These are phyloP conservation scores for Agonum fuliginosum DNA, from an alignment of 2,888 invertebrate genomes.

Conservation along the genomic window DNA sequence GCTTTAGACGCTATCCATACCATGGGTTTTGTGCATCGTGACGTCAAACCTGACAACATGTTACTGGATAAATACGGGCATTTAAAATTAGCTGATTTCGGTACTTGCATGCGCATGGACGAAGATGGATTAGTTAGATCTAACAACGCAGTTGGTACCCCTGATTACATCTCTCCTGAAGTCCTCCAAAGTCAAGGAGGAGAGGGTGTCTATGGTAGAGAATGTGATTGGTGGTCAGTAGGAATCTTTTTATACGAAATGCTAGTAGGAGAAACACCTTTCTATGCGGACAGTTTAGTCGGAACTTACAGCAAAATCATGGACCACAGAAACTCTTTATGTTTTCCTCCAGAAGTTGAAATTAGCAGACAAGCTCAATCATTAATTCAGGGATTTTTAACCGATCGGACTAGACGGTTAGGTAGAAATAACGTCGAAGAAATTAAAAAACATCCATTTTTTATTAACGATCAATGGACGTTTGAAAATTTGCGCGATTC, in stretches of 20 bases:
- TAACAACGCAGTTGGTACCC: constrained; percentile 99
- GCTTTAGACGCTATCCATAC: constrained; percentile 98
- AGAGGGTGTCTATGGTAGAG: constrained; percentile 96
- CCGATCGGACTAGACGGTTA: constrained; percentile 91
- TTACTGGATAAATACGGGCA: constrained; percentile 96
- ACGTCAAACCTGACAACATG: constrained; percentile 99
- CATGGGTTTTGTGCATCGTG: constrained; percentile 97
- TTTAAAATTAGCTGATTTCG: constrained; percentile 99
- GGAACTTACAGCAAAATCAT: constrained; percentile 99
- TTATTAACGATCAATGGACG: constrained; percentile 97
- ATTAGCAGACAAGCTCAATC: constrained; percentile 91
- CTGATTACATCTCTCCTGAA: constrained; percentile 99
- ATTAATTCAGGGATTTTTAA: constrained; percentile 94
- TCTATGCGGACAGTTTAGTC: constrained; percentile 98
- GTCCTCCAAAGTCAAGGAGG: constrained; percentile 97
- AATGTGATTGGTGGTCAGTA: constrained; percentile 99
- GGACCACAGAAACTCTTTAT: constrained; percentile 97
- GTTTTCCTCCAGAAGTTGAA: constrained; percentile 96
- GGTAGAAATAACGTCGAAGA: constrained; percentile 95
- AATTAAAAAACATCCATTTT: constrained; percentile 96
- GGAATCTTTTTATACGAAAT: constrained; percentile 99
- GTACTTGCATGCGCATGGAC: constrained; percentile 99
- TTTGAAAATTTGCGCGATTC: constrained; percentile 96
- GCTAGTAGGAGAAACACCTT: constrained; percentile 98
- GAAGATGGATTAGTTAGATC: constrained; percentile 95